Conservation (phyloP, 2,797 vertebrate genomes). For the Peromyscus nudipes region DNA sequence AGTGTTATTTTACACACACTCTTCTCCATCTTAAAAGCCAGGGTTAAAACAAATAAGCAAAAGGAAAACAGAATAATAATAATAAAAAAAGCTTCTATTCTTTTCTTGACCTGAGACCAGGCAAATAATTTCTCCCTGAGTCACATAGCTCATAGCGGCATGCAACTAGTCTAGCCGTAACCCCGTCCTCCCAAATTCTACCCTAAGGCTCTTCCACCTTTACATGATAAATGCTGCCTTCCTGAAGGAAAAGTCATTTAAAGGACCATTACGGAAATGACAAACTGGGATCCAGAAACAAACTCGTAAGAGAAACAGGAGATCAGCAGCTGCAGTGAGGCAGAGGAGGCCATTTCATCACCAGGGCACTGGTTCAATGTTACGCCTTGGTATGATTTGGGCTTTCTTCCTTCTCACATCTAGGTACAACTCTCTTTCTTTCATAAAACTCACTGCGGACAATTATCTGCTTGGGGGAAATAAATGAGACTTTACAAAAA, state of each 20-base stretch:
- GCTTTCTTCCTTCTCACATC: conserved; percentile 60
- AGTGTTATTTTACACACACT: neutral
- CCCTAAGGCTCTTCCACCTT: conserved; percentile 11
- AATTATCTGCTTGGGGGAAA: conserved; percentile 69
- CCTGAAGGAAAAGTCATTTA: conserved; percentile 74
- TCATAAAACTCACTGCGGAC: conserved; percentile 55
- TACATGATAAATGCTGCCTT: conserved; percentile 68
- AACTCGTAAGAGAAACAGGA: conserved; percentile 65
- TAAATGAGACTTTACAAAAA: conserved; percentile 58
- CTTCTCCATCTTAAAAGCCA: conserved; percentile 23
- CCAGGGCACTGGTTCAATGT: conserved; percentile 43
- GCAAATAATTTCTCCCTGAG: conserved; percentile 56
- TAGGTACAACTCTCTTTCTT: conserved; percentile 54
- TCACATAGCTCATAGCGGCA: neutral
- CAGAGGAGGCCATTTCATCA: conserved; percentile 53
- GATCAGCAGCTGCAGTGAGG: conserved; percentile 11
- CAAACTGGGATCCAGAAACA: conserved; percentile 70
- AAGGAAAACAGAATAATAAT: conserved; percentile 31
- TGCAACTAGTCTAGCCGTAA: neutral
- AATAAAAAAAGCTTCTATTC: neutral
- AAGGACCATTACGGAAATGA: conserved; percentile 77
- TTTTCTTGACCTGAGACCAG: conserved; percentile 42
- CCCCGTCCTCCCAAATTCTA: conserved; percentile 9
- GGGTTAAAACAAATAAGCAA: neutral
- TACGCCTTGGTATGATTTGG: conserved; percentile 61